These are phyloP conservation scores for Pogona vitticeps DNA, from an alignment of 2,113 vertebrate genomes.

Conservation along the genomic window DNA sequence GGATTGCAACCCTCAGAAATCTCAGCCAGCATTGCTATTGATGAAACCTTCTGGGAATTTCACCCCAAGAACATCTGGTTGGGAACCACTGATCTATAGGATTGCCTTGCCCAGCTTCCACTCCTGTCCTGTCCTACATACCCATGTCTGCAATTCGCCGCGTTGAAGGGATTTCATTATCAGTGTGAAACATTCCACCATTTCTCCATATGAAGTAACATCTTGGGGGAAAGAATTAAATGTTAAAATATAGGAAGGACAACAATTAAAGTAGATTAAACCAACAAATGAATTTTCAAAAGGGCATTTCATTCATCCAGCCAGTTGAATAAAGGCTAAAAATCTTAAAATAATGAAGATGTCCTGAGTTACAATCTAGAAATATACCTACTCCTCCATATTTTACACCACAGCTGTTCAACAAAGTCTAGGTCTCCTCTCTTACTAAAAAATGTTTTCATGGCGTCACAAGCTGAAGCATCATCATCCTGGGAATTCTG, in stretches of 20 bases:
- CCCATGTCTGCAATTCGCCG: constrained; percentile 92
- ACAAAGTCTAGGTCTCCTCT: constrained; percentile 92
- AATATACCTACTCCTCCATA: constrained; percentile 85
- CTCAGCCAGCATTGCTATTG: too few relatives aligned
- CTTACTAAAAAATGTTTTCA: constrained; percentile 80
- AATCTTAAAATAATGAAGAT: background rate
- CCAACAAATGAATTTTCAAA: background rate
- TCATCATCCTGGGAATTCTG: constrained; percentile 74
- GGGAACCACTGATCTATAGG: background rate
- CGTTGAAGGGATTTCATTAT: constrained; percentile 82
- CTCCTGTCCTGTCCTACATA: constrained; percentile 63
- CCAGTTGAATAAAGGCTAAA: background rate
- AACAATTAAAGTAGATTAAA: background rate
- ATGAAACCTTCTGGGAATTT: too few relatives aligned
- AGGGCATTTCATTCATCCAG: background rate
- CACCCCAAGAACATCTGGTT: too few relatives aligned
- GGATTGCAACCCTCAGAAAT: too few relatives aligned
- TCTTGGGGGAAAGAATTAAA: constrained; percentile 69
- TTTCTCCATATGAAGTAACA: constrained; percentile 88
- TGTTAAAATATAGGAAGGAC: background rate
- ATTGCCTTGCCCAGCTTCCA: background rate
- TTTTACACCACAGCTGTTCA: constrained; percentile 91
- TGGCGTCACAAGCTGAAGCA: constrained; percentile 73
- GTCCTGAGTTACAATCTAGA: background rate
- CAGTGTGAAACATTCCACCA: constrained; percentile 85